Evolutionary conservation across 2,888 invertebrate species (phyloP).

Genomic region (Cephus sareptanus): DNA sequence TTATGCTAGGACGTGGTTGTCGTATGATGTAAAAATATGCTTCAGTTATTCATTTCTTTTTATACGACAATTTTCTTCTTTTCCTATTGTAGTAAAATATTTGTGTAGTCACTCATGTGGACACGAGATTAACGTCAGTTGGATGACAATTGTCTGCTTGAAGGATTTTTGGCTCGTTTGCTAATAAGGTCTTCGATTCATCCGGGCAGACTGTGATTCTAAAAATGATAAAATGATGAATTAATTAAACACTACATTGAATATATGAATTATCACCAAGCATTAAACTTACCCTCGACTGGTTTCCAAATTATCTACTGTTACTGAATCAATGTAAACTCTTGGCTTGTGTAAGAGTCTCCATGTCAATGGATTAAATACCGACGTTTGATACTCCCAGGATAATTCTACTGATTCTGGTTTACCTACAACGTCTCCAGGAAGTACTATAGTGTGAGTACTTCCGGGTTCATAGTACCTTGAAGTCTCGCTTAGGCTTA

Average conservation of each 20-base stretch:
- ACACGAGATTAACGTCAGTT: conserved; percentile 46
- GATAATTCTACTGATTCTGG: conserved; percentile 77
- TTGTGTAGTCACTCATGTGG: conserved; percentile 37
- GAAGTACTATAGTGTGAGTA: conserved; percentile 75
- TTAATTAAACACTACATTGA: neutral
- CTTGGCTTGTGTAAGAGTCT: conserved; percentile 79
- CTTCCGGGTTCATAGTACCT: conserved; percentile 80
- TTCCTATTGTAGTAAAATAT: neutral
- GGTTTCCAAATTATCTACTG: conserved; percentile 79
- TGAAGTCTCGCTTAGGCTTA: conserved; percentile 69
- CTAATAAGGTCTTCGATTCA: conserved; percentile 73
- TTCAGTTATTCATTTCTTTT: neutral
- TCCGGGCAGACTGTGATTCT: conserved; percentile 79
- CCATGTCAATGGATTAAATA: conserved; percentile 88
- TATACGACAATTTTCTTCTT: neutral
- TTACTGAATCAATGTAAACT: conserved; percentile 78
- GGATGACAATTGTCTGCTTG: conserved; percentile 50
- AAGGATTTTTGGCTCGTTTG: conserved; percentile 71
- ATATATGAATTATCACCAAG: neutral
- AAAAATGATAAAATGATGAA: conserved; percentile 53
- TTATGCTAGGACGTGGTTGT: neutral
- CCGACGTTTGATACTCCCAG: conserved; percentile 83
- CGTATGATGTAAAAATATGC: neutral
- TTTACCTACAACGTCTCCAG: conserved; percentile 75
- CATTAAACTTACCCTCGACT: conserved; percentile 71